Evolutionary conservation across 2,113 vertebrate species (phyloP), one percentile per base, ranked within the genome.

Genomic region (Oncorhynchus mykiss): DNA sequence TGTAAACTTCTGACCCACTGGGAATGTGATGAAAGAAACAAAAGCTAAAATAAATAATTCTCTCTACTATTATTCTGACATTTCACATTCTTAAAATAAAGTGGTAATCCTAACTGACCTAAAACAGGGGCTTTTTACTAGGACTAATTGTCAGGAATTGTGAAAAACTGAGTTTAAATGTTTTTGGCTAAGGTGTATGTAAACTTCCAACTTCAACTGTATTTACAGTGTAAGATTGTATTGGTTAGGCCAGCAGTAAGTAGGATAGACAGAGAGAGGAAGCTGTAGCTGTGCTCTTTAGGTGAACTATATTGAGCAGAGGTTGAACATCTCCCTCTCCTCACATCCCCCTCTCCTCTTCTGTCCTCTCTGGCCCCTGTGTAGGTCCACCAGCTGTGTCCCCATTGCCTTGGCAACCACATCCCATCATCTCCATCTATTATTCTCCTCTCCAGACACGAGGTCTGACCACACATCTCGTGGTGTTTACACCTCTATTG

Each of bases 361-460:
- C 24, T 77, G 45, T 72, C 67, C 76, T 75, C 24, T 74, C 76
- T 88, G 84, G 90, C 88, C 71, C 88, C 82, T 76, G 76, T 74
- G 71, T 78, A 70, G 77, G 85, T 84, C 78, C 51, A 77, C 80
- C 79, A 89, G 87, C 88, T 87, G 83, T 90, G 82, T 81, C 76
- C 70, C 72, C 67, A 88, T 88, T 78, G 76, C 87, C 89, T 84
- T 88, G 86, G 85, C 78, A 89, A 86, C 91, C 72, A 78, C 83
- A 78, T 89, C 86, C 76, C 72, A 83, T 83, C 75, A 78, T 62
- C 72, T 20, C 68, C 20, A 22, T 84, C 78, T 80, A 71, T 79
- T 64, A 85, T 76, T 45, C 24, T 80, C 71, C 73, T 77, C 71
- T 71, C 77, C 59, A 72, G 45, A 49, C 31, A n/a, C 22, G 60